Evolutionary conservation across 2,797 vertebrate species (phyloP).

Genomic region (Karalla daura): DNA sequence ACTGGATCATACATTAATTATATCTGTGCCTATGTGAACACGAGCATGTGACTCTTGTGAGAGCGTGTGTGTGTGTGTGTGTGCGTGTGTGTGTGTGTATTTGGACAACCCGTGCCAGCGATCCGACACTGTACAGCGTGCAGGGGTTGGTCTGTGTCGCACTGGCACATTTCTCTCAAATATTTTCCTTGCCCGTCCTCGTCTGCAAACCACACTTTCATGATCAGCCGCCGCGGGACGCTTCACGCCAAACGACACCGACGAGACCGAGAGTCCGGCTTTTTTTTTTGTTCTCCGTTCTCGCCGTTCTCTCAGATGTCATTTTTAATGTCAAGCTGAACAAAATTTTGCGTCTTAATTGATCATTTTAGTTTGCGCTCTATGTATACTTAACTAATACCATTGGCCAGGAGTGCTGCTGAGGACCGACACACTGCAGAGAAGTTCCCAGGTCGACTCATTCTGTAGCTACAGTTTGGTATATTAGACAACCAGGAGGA

Average conservation of each 20-base stretch:
- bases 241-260: not conserved
- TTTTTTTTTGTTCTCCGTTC: too few species aligned
- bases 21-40: slow-evolving; percentile 37
- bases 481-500: too few species aligned
- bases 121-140: not conserved
- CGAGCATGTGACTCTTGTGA: slow-evolving; percentile 16
- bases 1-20: slow-evolving; percentile 62
- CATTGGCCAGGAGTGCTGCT: too few species aligned
- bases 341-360: too few species aligned
- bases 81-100: slow-evolving; percentile 1
- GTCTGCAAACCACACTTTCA: not conserved
- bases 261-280: not conserved
- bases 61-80: not conserved
- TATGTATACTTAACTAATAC: too few species aligned
- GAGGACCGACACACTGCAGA: too few species aligned
- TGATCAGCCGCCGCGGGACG: not conserved
- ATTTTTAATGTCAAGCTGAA: too few species aligned
- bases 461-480: too few species aligned
- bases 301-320: too few species aligned
- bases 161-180: slow-evolving; percentile 19
- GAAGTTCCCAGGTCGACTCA: too few species aligned
- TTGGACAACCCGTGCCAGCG: slow-evolving; percentile 2
- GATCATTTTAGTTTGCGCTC: too few species aligned
- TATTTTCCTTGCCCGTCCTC: slow-evolving; percentile 3
- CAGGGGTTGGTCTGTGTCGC: slow-evolving; percentile 25